Conservation (phyloP, 2,797 vertebrate species). For the Kryptolebias ocellatus region DNA sequence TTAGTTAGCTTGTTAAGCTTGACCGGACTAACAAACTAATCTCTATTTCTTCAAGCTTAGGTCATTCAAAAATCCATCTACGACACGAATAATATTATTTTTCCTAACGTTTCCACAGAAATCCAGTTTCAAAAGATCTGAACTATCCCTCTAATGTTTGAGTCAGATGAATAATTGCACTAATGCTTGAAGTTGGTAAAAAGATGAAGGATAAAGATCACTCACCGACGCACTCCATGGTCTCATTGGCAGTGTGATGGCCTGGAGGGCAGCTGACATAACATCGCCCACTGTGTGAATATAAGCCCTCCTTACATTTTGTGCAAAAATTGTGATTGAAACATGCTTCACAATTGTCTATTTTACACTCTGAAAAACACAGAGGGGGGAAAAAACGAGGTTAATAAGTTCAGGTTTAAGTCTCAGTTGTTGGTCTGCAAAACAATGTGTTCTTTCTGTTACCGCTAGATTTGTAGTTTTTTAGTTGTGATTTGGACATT, state of each 20-base stretch:
- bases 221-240: slow-evolving; percentile 97
- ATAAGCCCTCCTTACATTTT: slow-evolving; percentile 97
- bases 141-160: no score
- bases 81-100: no score
- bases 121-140: no score
- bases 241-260: slow-evolving; percentile 86
- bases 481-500: no score
- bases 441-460: slow-evolving; percentile 1
- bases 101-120: no score
- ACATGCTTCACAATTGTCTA: slow-evolving; percentile 97
- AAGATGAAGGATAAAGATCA: slow-evolving; percentile 33
- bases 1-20: no score
- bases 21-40: no score
- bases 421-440: slow-evolving; percentile 18
- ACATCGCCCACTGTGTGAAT: slow-evolving; percentile 95
- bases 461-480: not conserved
- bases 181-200: not conserved
- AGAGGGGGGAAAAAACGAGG: slow-evolving; percentile 60
- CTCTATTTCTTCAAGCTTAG: no score
- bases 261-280: slow-evolving; percentile 91
- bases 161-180: no score
- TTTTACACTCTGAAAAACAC: slow-evolving; percentile 94
- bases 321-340: slow-evolving; percentile 99
- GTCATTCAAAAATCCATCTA: no score
- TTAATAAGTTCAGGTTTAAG: slow-evolving; percentile 5